Percentiles rank a stretch among this genome's conserved stretches.
Conservation (phyloP, 2,797 vertebrate genomes). For the Orientallactaga sibirica region DNA sequence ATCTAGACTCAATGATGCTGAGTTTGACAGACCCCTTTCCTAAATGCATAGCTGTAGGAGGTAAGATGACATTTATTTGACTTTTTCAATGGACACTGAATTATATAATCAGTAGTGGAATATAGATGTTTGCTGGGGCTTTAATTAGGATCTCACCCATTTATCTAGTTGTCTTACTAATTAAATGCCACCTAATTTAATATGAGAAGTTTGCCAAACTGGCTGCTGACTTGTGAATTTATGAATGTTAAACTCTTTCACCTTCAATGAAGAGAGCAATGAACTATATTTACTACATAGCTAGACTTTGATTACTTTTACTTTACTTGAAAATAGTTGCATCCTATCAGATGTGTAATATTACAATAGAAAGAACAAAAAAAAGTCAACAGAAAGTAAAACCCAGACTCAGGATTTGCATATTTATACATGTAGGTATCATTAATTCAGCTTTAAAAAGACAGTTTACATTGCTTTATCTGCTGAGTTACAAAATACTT, state of each 20-base stretch:
- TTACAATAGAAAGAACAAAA: slow-evolving; percentile 38
- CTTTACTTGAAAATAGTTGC: slow-evolving; percentile 52
- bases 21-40: slow-evolving; percentile 27
- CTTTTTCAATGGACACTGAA: slow-evolving; percentile 57
- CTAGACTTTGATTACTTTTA: slow-evolving; percentile 58
- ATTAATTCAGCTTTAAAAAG: slow-evolving; percentile 64
- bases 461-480: slow-evolving; percentile 64
- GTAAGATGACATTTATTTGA: slow-evolving; percentile 38
- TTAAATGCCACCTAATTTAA: slow-evolving; percentile 72
- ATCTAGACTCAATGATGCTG: slow-evolving; percentile 20
- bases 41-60: slow-evolving; percentile 12
- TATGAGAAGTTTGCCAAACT: slow-evolving; percentile 63
- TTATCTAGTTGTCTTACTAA: slow-evolving; percentile 70
- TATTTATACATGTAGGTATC: slow-evolving; percentile 6
- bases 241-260: slow-evolving; percentile 64
- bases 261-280: slow-evolving; percentile 57
- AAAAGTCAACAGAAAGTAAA: slow-evolving; percentile 48
- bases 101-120: slow-evolving; percentile 61
- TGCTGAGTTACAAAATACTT: slow-evolving; percentile 32
- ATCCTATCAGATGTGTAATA: background rate
- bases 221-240: slow-evolving; percentile 66
- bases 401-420: slow-evolving; percentile 4
- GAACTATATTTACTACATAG: slow-evolving; percentile 8
- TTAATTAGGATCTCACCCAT: slow-evolving; percentile 61
- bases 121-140: background rate